Percentiles rank a stretch among this genome's conserved stretches.
phyloP scores from a whole-genome alignment of 2,113 vertebrate species.

The Gobius niger region DNA sequence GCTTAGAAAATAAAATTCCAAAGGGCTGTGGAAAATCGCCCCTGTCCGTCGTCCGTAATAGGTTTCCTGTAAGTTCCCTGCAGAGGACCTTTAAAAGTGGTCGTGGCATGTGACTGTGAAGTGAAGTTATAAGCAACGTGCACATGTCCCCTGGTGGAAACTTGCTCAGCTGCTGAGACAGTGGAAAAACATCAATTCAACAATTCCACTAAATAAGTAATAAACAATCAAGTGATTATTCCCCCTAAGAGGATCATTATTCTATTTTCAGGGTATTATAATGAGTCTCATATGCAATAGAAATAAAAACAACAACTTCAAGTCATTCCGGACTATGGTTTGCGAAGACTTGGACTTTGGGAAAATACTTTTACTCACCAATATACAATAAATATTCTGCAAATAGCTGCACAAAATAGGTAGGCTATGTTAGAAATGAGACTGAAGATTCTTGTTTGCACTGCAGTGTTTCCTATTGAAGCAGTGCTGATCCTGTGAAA shows the following conservation, averaged over 20 bases:
- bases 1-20: slow-evolving; percentile 27
- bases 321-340: slow-evolving; percentile 28
- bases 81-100: slow-evolving; percentile 42
- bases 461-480: too few relatives aligned
- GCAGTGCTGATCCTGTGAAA: too few relatives aligned
- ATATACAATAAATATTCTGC: too few relatives aligned
- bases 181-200: slow-evolving; percentile 38
- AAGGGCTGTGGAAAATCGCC: slow-evolving; percentile 38
- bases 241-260: slow-evolving; percentile 40
- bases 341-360: slow-evolving; percentile 28
- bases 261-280: slow-evolving; percentile 52
- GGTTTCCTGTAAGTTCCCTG: slow-evolving; percentile 44
- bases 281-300: slow-evolving; percentile 54
- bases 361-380: too few relatives aligned
- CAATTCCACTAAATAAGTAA: slow-evolving; percentile 41
- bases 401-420: too few relatives aligned
- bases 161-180: slow-evolving; percentile 37
- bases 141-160: slow-evolving; percentile 55
- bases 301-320: slow-evolving; percentile 18
- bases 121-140: slow-evolving; percentile 48
- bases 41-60: slow-evolving; percentile 24
- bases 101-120: slow-evolving; percentile 44
- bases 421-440: too few relatives aligned
- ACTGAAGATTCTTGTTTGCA: too few relatives aligned
- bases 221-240: slow-evolving; percentile 55